These are phyloP conservation scores for Dipodomys spectabilis DNA, from an alignment of 2,113 vertebrate genomes.

Conservation along the genomic window DNA sequence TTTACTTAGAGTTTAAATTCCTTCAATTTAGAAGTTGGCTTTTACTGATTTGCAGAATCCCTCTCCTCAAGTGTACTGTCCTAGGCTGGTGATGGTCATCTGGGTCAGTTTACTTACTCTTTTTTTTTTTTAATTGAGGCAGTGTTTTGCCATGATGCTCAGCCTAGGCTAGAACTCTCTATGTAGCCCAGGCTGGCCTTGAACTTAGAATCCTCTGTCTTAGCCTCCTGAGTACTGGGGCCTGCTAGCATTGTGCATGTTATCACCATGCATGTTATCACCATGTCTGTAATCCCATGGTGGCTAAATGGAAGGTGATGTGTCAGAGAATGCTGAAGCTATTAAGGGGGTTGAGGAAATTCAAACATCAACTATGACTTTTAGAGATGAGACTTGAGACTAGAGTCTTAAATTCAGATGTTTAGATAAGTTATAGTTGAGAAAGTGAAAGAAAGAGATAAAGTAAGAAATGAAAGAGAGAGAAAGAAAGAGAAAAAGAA, in stretches of 20 bases:
- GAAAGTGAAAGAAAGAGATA: background rate
- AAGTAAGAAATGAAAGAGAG: too few relatives aligned
- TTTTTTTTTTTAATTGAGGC: background rate
- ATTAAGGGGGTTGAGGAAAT: background rate
- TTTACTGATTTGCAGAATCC: background rate
- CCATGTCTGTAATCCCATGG: background rate
- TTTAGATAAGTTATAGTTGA: background rate
- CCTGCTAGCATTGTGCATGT: background rate
- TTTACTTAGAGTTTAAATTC: slow-evolving; percentile 39
- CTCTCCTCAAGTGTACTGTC: background rate
- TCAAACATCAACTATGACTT: background rate
- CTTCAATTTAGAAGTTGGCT: background rate
- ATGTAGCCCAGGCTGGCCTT: background rate
- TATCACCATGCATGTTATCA: background rate
- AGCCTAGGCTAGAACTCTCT: background rate
- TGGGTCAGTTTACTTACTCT: background rate
- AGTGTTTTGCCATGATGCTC: background rate
- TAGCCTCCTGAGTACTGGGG: background rate
- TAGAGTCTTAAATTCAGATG: background rate
- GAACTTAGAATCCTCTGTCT: background rate
- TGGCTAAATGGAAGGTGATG: background rate
- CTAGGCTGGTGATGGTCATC: background rate
- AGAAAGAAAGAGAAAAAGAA: too few relatives aligned
- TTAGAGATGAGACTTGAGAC: background rate
- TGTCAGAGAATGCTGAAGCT: background rate